These are phyloP conservation scores for Phaetusa simplex DNA, from an alignment of 2,113 vertebrate genomes.

Conservation along the genomic window DNA sequence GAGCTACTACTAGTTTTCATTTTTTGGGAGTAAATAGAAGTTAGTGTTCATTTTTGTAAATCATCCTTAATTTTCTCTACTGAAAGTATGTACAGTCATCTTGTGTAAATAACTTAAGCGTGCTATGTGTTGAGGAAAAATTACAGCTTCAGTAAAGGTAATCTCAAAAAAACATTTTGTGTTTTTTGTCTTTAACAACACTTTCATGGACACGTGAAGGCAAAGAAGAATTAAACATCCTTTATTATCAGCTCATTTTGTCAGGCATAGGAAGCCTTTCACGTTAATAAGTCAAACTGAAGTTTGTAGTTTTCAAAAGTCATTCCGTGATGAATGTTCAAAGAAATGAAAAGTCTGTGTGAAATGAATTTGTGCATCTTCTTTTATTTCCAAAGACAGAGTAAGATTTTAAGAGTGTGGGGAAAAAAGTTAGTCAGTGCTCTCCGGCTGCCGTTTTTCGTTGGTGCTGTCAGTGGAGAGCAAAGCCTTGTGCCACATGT, in stretches of 20 bases:
- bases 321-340: background rate
- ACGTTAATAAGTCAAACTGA: background rate
- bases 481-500: background rate
- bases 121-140: background rate
- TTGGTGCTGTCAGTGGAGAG: background rate
- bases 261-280: background rate
- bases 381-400: background rate
- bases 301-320: background rate
- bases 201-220: background rate
- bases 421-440: background rate
- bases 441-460: background rate
- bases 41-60: background rate
- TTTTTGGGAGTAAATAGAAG: background rate
- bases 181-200: background rate
- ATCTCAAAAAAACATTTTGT: background rate
- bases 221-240: background rate
- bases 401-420: background rate
- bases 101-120: background rate
- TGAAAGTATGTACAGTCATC: background rate
- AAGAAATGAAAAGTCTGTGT: background rate
- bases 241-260: background rate
- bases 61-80: background rate
- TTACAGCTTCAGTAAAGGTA: background rate
- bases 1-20: background rate
- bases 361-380: background rate